These are phyloP conservation scores for Agrotis segetum DNA, from an alignment of 2,888 invertebrate species.

Conservation along the genomic window DNA sequence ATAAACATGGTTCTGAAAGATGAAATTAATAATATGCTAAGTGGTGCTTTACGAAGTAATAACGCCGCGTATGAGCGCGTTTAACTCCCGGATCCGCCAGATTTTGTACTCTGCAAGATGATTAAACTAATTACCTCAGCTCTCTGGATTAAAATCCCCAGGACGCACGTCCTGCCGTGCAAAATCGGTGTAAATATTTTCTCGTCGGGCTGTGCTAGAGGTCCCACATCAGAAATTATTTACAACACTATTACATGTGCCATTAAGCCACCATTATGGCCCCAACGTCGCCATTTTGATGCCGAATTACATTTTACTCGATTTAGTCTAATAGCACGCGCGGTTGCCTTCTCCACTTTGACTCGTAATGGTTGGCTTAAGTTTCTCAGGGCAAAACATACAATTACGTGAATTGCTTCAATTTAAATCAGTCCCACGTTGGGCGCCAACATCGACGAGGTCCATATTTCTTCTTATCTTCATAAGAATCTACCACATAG, in stretches of 20 bases:
- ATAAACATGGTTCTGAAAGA: neutral
- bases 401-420: slow-evolving; percentile 53
- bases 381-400: slow-evolving; percentile 62
- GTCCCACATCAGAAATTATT: slow-evolving; percentile 71
- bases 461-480: slow-evolving; percentile 20
- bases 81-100: slow-evolving; percentile 21
- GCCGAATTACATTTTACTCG: slow-evolving; percentile 78
- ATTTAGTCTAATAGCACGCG: slow-evolving; percentile 79
- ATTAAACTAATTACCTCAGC: slow-evolving; percentile 63
- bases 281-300: slow-evolving; percentile 75
- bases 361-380: slow-evolving; percentile 71
- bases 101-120: slow-evolving; percentile 46
- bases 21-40: slow-evolving; percentile 13
- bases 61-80: slow-evolving; percentile 13
- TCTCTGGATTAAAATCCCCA: slow-evolving; percentile 47
- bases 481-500: slow-evolving; percentile 19
- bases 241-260: slow-evolving; percentile 79
- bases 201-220: slow-evolving; percentile 40
- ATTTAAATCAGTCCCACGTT: slow-evolving; percentile 64
- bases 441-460: slow-evolving; percentile 66
- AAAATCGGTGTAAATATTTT: slow-evolving; percentile 59
- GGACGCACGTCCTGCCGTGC: slow-evolving; percentile 22
- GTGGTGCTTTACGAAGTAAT: neutral
- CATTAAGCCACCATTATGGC: slow-evolving; percentile 78
- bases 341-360: slow-evolving; percentile 70